These are phyloP conservation scores for Cephus cinctus DNA, from an alignment of 1,140 invertebrate genomes.

Conservation along the genomic window DNA sequence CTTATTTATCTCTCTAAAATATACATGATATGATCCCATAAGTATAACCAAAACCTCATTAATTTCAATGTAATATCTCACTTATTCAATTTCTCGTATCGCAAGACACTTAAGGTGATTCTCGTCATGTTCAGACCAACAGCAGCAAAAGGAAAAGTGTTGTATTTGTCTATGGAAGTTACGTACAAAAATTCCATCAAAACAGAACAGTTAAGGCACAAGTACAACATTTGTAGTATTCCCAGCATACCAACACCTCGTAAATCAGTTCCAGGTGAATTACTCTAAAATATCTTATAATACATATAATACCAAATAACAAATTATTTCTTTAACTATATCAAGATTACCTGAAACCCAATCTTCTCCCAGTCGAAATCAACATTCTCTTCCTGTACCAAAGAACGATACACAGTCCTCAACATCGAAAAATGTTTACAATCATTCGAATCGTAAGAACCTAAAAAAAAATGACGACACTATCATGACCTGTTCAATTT, in stretches of 20 bases:
- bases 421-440: constrained; percentile 49
- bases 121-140: constrained; percentile 60
- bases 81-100: constrained; percentile 57
- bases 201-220: constrained; percentile 45
- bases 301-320: neutral
- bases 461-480: no score
- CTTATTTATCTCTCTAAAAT: neutral
- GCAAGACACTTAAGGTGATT: constrained; percentile 53
- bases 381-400: constrained; percentile 47
- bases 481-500: no score
- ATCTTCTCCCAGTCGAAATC: constrained; percentile 60
- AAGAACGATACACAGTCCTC: constrained; percentile 59
- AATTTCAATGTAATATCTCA: constrained; percentile 27
- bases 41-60: neutral
- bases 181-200: constrained; percentile 49
- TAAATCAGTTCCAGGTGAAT: constrained; percentile 59
- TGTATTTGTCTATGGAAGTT: constrained; percentile 52
- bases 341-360: constrained; percentile 56
- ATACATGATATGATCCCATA: no score
- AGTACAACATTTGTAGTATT: constrained; percentile 53
- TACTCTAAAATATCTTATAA: constrained; percentile 33
- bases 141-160: constrained; percentile 60
- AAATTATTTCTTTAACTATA: neutral
- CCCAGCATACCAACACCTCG: constrained; percentile 57
- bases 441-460: constrained; percentile 49